These are phyloP conservation scores for Diadegma fenestrale DNA, from an alignment of 2,888 invertebrate species.

Conservation along the genomic window DNA sequence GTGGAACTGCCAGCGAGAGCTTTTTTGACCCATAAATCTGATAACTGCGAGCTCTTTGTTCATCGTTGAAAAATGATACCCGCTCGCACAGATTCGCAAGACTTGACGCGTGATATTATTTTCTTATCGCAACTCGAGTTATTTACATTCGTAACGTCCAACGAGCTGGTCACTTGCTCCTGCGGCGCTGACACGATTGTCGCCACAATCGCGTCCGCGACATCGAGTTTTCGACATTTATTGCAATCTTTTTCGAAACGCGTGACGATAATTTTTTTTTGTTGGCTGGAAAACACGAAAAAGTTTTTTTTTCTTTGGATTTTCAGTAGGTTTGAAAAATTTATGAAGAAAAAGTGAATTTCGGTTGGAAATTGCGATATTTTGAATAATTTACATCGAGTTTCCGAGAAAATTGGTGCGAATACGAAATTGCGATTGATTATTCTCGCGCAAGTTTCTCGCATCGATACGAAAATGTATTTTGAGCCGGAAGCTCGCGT, in stretches of 20 bases:
- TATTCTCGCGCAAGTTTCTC: too few species aligned
- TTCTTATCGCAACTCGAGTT: conserved; percentile 42
- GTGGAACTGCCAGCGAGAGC: not conserved
- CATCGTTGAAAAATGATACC: conserved; percentile 22
- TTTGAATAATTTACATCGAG: too few species aligned
- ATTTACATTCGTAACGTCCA: conserved; percentile 34
- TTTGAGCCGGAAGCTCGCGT: not conserved
- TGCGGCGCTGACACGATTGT: not conserved
- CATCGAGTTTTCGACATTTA: not conserved
- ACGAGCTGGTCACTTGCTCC: conserved; percentile 16
- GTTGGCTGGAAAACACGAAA: not conserved
- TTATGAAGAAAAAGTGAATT: too few species aligned
- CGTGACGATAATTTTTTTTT: not conserved
- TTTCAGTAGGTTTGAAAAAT: not conserved
- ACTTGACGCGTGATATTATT: conserved; percentile 16
- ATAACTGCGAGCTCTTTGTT: conserved; percentile 9
- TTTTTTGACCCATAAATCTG: conserved; percentile 13
- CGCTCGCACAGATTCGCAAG: not conserved
- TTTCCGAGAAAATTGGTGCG: too few species aligned
- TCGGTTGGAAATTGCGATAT: too few species aligned
- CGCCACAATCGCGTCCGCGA: conserved; percentile 10
- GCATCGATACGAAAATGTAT: not conserved
- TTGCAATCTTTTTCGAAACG: not conserved
- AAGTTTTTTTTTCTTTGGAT: too few species aligned
- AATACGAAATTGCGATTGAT: too few species aligned